Conservation (phyloP, 2,797 vertebrate genomes). For the Hozukius guyotensis region DNA sequence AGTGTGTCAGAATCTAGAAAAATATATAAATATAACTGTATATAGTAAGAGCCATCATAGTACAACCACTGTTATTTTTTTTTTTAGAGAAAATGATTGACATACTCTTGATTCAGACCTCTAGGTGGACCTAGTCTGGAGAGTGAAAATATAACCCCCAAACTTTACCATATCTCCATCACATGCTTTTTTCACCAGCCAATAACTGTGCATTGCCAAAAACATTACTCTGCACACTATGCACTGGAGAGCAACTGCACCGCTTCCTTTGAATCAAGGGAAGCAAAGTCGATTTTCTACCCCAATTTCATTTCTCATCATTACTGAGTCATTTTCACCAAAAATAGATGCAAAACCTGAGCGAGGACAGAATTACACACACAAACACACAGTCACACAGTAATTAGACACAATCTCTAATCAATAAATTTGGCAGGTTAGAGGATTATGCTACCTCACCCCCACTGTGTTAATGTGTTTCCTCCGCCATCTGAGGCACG, state of each 20-base stretch:
- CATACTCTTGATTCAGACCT: background rate
- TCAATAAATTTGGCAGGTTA: slow-evolving; percentile 40
- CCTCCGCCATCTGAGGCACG: slow-evolving; percentile 7
- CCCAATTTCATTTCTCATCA: slow-evolving; percentile 36
- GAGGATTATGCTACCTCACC: slow-evolving; percentile 3
- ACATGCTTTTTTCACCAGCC: background rate
- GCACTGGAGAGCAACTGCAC: slow-evolving; percentile 4
- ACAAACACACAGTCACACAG: slow-evolving; percentile 4
- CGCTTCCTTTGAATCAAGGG: slow-evolving; percentile 21
- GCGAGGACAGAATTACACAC: background rate
- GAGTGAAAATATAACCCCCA: background rate
- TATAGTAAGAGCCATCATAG: background rate
- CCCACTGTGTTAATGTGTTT: slow-evolving; percentile 33
- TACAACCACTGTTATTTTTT: background rate
- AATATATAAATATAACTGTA: background rate
- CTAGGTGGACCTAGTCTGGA: background rate
- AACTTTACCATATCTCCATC: background rate
- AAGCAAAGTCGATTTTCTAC: slow-evolving; percentile 39
- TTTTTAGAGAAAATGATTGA: background rate
- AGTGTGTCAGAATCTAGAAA: background rate
- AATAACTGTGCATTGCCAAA: slow-evolving; percentile 19
- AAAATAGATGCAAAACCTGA: slow-evolving; percentile 41
- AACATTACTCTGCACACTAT: background rate
- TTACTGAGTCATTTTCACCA: slow-evolving; percentile 25
- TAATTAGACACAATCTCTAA: slow-evolving; percentile 20